phyloP scores from a whole-genome alignment of 2,797 vertebrate genomes.

The Mormyrus hasselquistii region DNA sequence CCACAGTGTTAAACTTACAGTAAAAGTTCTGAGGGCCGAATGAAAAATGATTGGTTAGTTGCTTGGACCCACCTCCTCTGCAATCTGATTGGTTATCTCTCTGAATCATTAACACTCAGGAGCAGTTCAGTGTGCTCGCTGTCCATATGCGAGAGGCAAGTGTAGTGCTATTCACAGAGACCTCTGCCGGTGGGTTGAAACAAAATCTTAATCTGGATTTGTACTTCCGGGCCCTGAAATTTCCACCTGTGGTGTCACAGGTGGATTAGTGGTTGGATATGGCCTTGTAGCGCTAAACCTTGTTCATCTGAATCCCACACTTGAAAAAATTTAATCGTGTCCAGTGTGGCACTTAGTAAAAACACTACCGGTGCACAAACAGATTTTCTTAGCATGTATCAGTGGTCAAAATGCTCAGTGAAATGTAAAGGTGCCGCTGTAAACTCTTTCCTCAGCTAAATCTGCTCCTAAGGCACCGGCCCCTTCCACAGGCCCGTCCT shows the following conservation, averaged over 20 bases:
- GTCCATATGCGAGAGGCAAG: neutral
- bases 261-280: neutral
- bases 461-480: conserved; percentile 18
- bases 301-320: neutral
- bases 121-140: neutral
- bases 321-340: neutral
- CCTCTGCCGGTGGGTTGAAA: neutral
- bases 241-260: neutral
- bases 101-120: neutral
- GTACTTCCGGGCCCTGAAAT: neutral
- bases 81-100: neutral
- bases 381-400: conserved; percentile 24
- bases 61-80: neutral
- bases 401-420: conserved; percentile 33
- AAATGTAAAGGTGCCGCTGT: conserved; percentile 46
- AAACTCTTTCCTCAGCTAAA: conserved; percentile 32
- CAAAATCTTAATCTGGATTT: neutral
- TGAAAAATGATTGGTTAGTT: neutral
- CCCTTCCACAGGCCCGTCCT: conserved; percentile 53
- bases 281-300: neutral
- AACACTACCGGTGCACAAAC: neutral
- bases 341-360: neutral
- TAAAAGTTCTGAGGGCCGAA: neutral
- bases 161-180: neutral
- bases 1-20: neutral